Base-by-base conservation (phyloP, 1,140 invertebrate genomes). In the Pomacea maculata region DNA sequence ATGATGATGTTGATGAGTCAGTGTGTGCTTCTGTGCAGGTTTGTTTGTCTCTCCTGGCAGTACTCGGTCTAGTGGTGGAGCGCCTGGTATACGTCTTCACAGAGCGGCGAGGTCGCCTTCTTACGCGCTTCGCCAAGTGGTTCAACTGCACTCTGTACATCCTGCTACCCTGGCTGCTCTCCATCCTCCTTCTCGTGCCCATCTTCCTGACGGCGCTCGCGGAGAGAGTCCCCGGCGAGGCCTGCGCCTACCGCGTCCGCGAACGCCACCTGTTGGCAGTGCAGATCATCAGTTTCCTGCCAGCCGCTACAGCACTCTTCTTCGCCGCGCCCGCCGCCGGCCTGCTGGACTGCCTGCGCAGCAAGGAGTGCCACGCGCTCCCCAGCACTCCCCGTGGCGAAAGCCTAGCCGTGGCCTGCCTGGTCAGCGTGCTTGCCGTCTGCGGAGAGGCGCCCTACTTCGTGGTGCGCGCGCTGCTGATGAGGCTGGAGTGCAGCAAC, bases 361-460 rank as follows among this genome's bases (percentile, higher is more conserved):
- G 74, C 45, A 74, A 80, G 25, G 67, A 78, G 14, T 84, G 83
- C 72, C 72, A 65, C 77, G 79, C 72, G 63, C 67, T 71, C 25
- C 82, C 82, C 11, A 54, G 82, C 52, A 82, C 80, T 8, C 81
- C 82, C 14, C 76, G 80, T 21, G 75, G 80, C n/a, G 82, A 85
- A 57, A 80, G 82, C 29, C 77, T 83, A 29, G 61, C 71, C 29
- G 76, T 85, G 17, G 80, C 82, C 6, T 68, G 79, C 0, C 29
- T 82, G 19, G 79, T 83, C 21, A 82, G 76, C 67, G 45, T 83
- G 29, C 80, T 83, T 67, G 77, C 84, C 19, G 73, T 85, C 55
- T 82, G 83, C 57, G 65, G 73, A 57, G 84, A 85, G 67, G 79
- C 80, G 57, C 84, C 84, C 17, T 85, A 80, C 78, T 85, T 83